A percentile compares a stretch with the other conserved stretches of the same genome.
These are phyloP conservation scores for Coronaproctus castanopsis DNA, from an alignment of 2,888 invertebrate genomes.

Conservation along the genomic window DNA sequence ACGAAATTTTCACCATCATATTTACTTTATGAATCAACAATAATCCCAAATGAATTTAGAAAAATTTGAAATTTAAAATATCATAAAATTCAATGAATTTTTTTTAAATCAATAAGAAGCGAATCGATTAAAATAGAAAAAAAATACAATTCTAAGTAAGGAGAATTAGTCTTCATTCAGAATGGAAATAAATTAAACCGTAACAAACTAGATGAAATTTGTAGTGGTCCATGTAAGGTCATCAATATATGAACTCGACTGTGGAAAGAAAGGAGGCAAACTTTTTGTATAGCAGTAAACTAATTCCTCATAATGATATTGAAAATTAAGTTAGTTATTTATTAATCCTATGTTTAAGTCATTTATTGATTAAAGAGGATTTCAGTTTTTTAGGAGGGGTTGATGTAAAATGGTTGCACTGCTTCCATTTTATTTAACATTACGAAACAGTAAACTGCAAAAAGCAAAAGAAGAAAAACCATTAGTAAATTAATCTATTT, in stretches of 20 bases:
- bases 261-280: neutral
- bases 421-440: neutral
- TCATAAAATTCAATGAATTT: neutral
- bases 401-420: neutral
- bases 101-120: neutral
- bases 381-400: neutral
- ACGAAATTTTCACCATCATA: neutral
- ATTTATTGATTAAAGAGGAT: neutral
- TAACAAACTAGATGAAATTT: neutral
- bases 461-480: neutral
- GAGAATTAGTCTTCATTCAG: too few relatives aligned
- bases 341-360: neutral
- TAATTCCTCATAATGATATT: neutral
- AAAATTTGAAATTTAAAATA: neutral
- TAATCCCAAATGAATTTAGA: neutral
- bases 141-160: neutral
- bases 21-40: neutral
- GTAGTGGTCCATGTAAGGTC: neutral
- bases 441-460: neutral
- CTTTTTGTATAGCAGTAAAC: neutral
- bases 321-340: neutral
- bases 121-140: neutral
- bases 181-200: neutral
- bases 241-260: too few relatives aligned
- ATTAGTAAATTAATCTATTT: neutral